Evolutionary conservation across 2,888 invertebrate species (phyloP).

Genomic region (Lacanobia wlatinum): DNA sequence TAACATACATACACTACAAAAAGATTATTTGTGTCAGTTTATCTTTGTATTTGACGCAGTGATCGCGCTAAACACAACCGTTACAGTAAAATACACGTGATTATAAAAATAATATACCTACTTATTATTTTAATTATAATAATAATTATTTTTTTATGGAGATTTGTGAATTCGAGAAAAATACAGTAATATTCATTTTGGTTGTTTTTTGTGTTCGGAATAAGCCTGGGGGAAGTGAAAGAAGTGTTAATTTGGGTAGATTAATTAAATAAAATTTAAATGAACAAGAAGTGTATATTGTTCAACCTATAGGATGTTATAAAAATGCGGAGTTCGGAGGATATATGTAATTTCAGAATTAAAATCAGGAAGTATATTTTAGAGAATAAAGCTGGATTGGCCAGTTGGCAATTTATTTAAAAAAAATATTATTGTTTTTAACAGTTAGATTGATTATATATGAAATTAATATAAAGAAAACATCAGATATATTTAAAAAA

Average conservation of each 20-base stretch:
- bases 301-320: too few species aligned
- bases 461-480: too few species aligned
- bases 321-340: neutral
- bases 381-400: too few species aligned
- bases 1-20: constrained; percentile 14
- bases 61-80: constrained; percentile 1
- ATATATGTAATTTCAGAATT: too few species aligned
- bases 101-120: neutral
- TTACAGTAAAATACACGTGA: constrained; percentile 5
- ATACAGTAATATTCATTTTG: neutral
- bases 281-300: too few species aligned
- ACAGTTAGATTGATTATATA: too few species aligned
- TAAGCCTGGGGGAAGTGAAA: neutral
- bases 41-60: constrained; percentile 9
- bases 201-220: neutral
- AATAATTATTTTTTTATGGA: neutral
- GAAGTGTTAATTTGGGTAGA: neutral
- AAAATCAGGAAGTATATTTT: too few species aligned
- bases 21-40: constrained; percentile 22
- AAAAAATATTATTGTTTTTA: too few species aligned
- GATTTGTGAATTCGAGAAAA: neutral
- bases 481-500: too few species aligned
- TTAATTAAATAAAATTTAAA: too few species aligned
- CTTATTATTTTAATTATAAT: neutral
- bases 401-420: too few species aligned